Conservation (phyloP, 1,140 invertebrate species). For the Drosophila virilis region DNA sequence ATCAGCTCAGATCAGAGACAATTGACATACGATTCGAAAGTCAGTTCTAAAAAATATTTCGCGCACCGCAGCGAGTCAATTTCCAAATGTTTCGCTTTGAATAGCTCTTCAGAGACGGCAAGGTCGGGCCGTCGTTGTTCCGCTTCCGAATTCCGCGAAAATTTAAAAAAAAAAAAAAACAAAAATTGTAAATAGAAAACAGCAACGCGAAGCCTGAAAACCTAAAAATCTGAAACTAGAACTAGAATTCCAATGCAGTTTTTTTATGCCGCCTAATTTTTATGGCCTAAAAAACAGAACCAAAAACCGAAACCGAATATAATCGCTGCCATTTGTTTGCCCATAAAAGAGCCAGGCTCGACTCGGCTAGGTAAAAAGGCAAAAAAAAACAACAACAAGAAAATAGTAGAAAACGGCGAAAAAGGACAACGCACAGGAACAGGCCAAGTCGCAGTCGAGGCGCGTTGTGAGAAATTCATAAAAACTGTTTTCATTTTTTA, state of each 20-base stretch:
- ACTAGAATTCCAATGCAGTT: constrained; percentile 83
- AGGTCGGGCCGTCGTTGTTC: constrained; percentile 57
- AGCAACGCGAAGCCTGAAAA: constrained; percentile 30
- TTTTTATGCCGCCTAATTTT: constrained; percentile 79
- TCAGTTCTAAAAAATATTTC: constrained; percentile 69
- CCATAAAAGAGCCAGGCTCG: constrained; percentile 47
- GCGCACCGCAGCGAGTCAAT: constrained; percentile 78
- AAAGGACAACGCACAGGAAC: constrained; percentile 11
- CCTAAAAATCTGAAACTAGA: constrained; percentile 79
- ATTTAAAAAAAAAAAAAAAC: constrained; percentile 27
- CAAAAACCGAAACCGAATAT: constrained; percentile 58
- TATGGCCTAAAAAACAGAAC: constrained; percentile 82
- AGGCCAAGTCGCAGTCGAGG: neutral
- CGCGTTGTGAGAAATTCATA: constrained; percentile 62
- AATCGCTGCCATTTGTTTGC: constrained; percentile 63
- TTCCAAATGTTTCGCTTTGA: constrained; percentile 11
- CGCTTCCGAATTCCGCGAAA: constrained; percentile 76
- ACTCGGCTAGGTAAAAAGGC: constrained; percentile 28
- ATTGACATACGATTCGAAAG: constrained; percentile 39
- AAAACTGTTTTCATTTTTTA: constrained; percentile 84
- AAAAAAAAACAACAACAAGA: constrained; percentile 27
- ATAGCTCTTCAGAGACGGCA: constrained; percentile 22
- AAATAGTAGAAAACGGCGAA: neutral
- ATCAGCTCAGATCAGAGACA: constrained; percentile 31
- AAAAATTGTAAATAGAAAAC: constrained; percentile 1